A percentile compares a stretch with the other conserved stretches of the same genome.
Conservation (phyloP, 2,888 invertebrate genomes). For the Eubasilissa splendida region DNA sequence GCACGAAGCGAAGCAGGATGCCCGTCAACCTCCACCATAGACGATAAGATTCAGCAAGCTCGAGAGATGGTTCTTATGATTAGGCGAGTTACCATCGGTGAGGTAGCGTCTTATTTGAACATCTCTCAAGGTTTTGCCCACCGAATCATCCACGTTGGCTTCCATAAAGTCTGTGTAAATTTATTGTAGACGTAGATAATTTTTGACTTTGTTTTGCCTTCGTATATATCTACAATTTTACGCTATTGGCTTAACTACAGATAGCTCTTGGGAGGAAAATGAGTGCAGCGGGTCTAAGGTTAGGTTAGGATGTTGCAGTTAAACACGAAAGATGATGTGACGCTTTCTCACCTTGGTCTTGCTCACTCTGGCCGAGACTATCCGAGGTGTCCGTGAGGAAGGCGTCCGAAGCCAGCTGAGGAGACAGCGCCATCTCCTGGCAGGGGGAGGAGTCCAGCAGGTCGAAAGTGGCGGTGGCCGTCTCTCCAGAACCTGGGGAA, state of each 20-base stretch:
- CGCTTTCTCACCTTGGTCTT: constrained; percentile 66
- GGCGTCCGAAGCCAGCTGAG: constrained; percentile 56
- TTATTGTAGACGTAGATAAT: no score
- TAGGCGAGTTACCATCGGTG: no score
- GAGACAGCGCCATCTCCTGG: constrained; percentile 56
- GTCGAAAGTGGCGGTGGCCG: constrained; percentile 56
- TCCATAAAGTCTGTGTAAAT: no score
- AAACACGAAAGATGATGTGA: no score
- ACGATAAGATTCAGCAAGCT: no score
- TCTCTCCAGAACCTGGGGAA: constrained; percentile 45
- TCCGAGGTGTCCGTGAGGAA: constrained; percentile 66
- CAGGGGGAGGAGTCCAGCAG: constrained; percentile 56
- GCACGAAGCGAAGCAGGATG: no score
- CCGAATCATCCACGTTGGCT: no score
- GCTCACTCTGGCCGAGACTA: constrained; percentile 69
- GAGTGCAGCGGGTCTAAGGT: neutral
- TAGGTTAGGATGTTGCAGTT: neutral
- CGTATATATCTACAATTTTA: neutral
- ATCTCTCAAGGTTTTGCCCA: no score
- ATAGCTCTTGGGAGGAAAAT: neutral
- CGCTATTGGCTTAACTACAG: neutral
- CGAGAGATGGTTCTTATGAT: no score
- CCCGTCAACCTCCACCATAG: no score
- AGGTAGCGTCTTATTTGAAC: no score
- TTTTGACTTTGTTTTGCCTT: no score